phyloP scores from a whole-genome alignment of 2,113 vertebrate species.

The Potamarius usumacintae region DNA sequence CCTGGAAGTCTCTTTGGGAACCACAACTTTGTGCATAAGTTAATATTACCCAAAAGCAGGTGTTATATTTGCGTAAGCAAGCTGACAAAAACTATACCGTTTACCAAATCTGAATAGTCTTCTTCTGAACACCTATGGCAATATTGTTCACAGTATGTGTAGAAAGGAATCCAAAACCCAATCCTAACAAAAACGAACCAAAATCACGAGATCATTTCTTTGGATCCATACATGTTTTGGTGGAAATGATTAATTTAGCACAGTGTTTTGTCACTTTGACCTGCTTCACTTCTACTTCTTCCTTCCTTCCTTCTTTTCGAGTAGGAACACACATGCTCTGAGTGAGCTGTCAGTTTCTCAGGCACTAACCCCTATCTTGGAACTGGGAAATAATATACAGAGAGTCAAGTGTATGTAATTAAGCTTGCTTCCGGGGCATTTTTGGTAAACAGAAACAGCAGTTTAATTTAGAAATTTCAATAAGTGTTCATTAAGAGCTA shows the following conservation, averaged over 20 bases:
- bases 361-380: background rate
- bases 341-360: background rate
- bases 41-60: too few relatives aligned
- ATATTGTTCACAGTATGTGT: background rate
- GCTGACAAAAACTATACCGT: too few relatives aligned
- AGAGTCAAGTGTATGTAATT: background rate
- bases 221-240: background rate
- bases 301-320: background rate
- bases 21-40: too few relatives aligned
- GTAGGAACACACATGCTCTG: background rate
- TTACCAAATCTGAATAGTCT: too few relatives aligned
- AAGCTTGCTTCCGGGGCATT: background rate
- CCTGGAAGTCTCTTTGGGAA: too few relatives aligned
- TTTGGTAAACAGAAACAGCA: background rate
- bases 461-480: slow-evolving; percentile 3
- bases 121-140: background rate
- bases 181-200: background rate
- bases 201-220: background rate
- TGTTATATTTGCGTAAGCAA: too few relatives aligned
- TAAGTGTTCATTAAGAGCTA: background rate
- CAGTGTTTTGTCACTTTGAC: too few relatives aligned
- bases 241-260: slow-evolving; percentile 6
- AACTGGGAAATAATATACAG: slow-evolving; percentile 21
- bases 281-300: too few relatives aligned
- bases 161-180: background rate